These are phyloP conservation scores for Neoaliturus tenellus DNA, from an alignment of 2,888 invertebrate species.

Conservation along the genomic window DNA sequence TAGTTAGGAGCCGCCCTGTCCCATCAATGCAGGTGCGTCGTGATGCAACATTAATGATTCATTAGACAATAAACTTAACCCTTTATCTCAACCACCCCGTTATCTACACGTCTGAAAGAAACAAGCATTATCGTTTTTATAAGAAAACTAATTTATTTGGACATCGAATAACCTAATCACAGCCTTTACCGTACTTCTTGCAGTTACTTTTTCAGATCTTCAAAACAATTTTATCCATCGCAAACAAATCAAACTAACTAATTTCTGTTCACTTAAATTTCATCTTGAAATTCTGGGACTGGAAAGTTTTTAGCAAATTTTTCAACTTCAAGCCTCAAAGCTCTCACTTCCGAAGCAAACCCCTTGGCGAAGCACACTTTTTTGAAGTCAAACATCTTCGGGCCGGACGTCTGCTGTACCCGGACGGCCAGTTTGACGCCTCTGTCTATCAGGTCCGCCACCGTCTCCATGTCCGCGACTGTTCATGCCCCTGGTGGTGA, in stretches of 20 bases:
- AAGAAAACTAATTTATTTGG: too few species aligned
- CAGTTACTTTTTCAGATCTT: too few species aligned
- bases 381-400: conserved; percentile 25
- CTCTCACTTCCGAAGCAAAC: background rate
- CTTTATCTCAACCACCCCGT: too few species aligned
- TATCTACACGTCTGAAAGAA: too few species aligned
- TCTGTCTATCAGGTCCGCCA: conserved; percentile 79
- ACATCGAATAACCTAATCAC: too few species aligned
- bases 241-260: too few species aligned
- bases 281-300: conserved; percentile 31
- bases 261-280: background rate
- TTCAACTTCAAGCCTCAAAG: background rate
- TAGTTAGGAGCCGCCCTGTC: background rate
- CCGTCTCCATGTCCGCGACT: conserved; percentile 88
- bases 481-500: conserved; percentile 92
- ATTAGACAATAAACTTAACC: background rate
- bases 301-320: conserved; percentile 8
- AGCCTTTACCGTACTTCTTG: too few species aligned
- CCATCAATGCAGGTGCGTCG: background rate
- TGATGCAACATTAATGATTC: background rate
- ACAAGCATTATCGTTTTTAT: too few species aligned
- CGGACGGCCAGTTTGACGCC: background rate
- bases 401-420: background rate
- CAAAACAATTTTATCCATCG: too few species aligned
- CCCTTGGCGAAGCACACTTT: conserved; percentile 7